Evolutionary conservation across 2,797 vertebrate genomes (phyloP).

Genomic region (Odontamblyopus rebecca): DNA sequence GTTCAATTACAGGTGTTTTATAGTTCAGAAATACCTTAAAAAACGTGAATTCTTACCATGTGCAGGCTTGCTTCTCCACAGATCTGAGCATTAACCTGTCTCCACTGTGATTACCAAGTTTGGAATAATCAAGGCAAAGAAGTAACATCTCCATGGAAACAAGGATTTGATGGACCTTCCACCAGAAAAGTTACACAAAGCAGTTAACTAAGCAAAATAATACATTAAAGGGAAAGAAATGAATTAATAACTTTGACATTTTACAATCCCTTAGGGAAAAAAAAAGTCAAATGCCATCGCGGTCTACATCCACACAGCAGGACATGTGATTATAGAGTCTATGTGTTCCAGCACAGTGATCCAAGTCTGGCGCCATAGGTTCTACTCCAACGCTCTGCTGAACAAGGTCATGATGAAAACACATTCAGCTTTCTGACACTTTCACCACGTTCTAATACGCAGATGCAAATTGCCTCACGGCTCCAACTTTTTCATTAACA

Average conservation of each 20-base stretch:
- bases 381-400: not conserved
- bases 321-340: not conserved
- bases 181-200: too few species aligned
- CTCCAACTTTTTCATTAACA: conserved; percentile 14
- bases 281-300: not conserved
- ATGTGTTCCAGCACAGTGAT: not conserved
- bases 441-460: not conserved
- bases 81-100: too few species aligned
- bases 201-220: too few species aligned
- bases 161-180: too few species aligned
- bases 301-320: not conserved
- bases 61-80: too few species aligned
- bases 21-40: too few species aligned
- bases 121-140: too few species aligned
- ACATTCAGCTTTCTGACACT: not conserved
- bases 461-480: not conserved
- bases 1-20: too few species aligned
- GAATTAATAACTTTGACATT: not conserved
- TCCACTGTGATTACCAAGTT: too few species aligned
- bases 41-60: too few species aligned
- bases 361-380: not conserved
- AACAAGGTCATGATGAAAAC: not conserved
- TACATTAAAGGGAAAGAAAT: not conserved
- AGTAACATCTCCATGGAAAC: too few species aligned
- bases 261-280: not conserved